These are phyloP conservation scores for Mercenaria mercenaria DNA, from an alignment of 1,140 invertebrate species.

Conservation along the genomic window DNA sequence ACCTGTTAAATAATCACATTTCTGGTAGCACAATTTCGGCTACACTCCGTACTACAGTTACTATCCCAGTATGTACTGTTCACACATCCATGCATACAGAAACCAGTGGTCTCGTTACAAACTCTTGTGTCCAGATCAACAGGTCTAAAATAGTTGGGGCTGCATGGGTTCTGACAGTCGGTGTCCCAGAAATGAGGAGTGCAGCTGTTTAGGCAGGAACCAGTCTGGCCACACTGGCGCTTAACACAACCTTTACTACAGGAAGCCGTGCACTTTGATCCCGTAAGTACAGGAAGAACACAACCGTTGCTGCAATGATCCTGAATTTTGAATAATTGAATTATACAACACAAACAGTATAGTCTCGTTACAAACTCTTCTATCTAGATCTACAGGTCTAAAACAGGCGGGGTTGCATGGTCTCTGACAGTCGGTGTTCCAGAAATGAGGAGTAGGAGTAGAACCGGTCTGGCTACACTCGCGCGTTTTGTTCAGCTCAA, in stretches of 20 bases:
- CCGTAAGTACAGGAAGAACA: neutral
- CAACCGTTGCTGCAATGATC: neutral
- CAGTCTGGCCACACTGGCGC: neutral
- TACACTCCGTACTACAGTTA: neutral
- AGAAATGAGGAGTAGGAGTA: too few relatives aligned
- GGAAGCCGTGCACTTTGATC: neutral
- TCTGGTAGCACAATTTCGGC: neutral
- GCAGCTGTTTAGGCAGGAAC: neutral
- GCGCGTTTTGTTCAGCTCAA: too few relatives aligned
- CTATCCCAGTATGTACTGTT: neutral
- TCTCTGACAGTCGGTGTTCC: too few relatives aligned
- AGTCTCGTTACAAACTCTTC: too few relatives aligned
- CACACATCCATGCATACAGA: conserved; percentile 1
- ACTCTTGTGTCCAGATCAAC: neutral
- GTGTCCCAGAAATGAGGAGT: neutral
- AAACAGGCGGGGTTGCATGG: too few relatives aligned
- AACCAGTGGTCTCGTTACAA: neutral
- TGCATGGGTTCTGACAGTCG: neutral
- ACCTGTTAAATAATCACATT: neutral
- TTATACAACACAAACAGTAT: too few relatives aligned
- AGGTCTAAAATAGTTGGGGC: neutral
- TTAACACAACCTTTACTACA: neutral
- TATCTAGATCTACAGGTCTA: too few relatives aligned
- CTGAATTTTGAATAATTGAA: too few relatives aligned
- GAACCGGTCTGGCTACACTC: too few relatives aligned